Base-by-base conservation (phyloP, 2,113 vertebrate genomes). In the Lathamus discolor region DNA sequence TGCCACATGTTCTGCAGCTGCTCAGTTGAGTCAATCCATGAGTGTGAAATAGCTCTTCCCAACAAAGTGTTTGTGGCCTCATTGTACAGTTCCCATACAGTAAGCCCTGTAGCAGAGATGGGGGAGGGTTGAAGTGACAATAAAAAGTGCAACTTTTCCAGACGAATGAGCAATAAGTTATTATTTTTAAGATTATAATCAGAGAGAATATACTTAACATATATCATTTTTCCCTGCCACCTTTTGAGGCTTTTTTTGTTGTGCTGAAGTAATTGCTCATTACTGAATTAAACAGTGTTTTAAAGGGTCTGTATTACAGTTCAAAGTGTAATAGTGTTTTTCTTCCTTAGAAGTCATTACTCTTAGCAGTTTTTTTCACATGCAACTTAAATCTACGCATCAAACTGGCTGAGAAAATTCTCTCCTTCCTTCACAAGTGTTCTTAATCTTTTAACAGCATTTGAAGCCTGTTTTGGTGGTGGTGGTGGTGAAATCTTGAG, bases 31-130 rank as follows among this genome's bases (percentile, higher is more conserved):
- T 6, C 3, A 1, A 6, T 88, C 49, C 24, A 4, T 6, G 14
- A 74, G 63, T 0, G 0, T 52, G 41, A 43, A 70, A 1, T 48
- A 62, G 85, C 28, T 69, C 24, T 37, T 76, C 70, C 48, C 31
- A 51, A 31, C 6, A 63, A 75, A 48, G 27, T 17, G 35, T 39
- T 5, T 52, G 41, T 43, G 61, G 41, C 52, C 52, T 87, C 4
- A 0, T 41, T 67, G 44, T 1, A 66, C 9, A 79, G 29, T 18
- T 48, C 39, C 28, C 3, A 0, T 18, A 76, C 29, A 79, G n/a
- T 41, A 80, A 88, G 13, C 22, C 55, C 64, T 75, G 39, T 4
- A 67, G 64, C 11, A 81, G 57, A 89, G 48, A 37, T 8, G 35
- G 69, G 5, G 39, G 25, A 75, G 78, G 43, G 43, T 1, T 75